Evolutionary conservation across 1,140 invertebrate genomes (phyloP), one percentile per base, ranked within the genome.

Genomic region (Drosophila novamexicana): DNA sequence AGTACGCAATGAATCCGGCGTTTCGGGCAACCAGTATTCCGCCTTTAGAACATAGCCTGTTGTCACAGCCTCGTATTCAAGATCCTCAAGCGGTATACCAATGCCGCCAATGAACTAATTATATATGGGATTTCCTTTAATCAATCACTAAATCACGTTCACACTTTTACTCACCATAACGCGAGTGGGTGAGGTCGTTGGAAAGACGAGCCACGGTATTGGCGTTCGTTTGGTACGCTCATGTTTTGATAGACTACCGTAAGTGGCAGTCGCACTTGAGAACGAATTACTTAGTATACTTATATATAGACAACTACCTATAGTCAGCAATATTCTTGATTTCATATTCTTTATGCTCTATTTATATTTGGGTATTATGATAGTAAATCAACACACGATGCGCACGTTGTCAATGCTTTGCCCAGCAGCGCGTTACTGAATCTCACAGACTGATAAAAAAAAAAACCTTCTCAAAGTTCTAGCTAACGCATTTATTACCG

Each of bases 31-130:
- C 77, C 81, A 92, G 57, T 92, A 92, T 52, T 92, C 90, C 2
- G 85, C 88, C 34, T 92, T 92, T 0, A 92, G 52, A 1, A 92
- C 91, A 82, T 91, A 92, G 2, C 92, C 92, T 0, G 91, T 91
- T 0, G 90, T 92, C 6, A 92, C 81, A 0, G 91, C 88, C 52
- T 92, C 92, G n/a, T 66, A 90, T 6, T 80, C 73, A 10, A 92
- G 75, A 58, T 91, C 80, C 47, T 88, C 80, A 10, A 92, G 53
- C 0, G 92, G 92, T 53, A 92, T 76, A 68, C 92, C 92, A 65
- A 92, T 90, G 50, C 91, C 92, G 8, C 59, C 74, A 71, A 92
- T 88, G 16, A 86, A 90, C 91, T 92, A 34, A 37, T 34, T 32
- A 6, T 14, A 68, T 2, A 22, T 16, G 6, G 4, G 2, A 1